Base-by-base conservation (phyloP, 2,797 vertebrate species). In the Pitangus sulphuratus region DNA sequence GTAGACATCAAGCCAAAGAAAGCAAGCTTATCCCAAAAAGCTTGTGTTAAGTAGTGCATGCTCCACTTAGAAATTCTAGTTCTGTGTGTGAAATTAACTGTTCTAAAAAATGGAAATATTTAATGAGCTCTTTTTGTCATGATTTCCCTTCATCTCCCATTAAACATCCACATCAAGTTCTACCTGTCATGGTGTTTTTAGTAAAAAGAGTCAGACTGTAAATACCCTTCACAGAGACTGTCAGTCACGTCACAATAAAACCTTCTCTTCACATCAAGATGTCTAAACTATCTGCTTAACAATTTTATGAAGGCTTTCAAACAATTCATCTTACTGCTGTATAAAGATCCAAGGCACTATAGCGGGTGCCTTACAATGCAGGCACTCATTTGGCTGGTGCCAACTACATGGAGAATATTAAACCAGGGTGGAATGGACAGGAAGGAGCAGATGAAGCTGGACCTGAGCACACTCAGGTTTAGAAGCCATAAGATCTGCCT, bases 171-270 rank as follows among this genome's bases (percentile, higher is more conserved):
- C 80, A 44, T 97, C 95, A 97, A 96, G 89, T 96, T 93, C 88
- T 96, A 81, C 94, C 95, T 96, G 96, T 97, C 97, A 96, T 1
- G 58, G 75, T 96, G 97, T 96, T 97, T 95, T 96, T 91, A 96
- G 95, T 60, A 88, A 71, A 76, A 88, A 51, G 85, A 97, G 82
- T 68, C 89, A 97, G 94, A 65, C 87, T 92, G 94, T 95, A 97
- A 97, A 97, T 97, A 97, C 92, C 58, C 80, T 96, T 96, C 96
- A 76, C 9, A 8, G 87, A 95, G 87, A n/a, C 86, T 97, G 97
- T 97, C 97, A 97, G 81, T 97, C 97, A 97, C 48, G 3, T 93
- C 95, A 97, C 93, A 97, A 96, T 97, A 97, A 95, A 97, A 84
- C 93, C 92, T 88, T 89, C 94, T 94, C 82, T 93, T 78, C 80